phyloP scores from a whole-genome alignment of 2,888 invertebrate genomes.

The Agrochola circellaris region DNA sequence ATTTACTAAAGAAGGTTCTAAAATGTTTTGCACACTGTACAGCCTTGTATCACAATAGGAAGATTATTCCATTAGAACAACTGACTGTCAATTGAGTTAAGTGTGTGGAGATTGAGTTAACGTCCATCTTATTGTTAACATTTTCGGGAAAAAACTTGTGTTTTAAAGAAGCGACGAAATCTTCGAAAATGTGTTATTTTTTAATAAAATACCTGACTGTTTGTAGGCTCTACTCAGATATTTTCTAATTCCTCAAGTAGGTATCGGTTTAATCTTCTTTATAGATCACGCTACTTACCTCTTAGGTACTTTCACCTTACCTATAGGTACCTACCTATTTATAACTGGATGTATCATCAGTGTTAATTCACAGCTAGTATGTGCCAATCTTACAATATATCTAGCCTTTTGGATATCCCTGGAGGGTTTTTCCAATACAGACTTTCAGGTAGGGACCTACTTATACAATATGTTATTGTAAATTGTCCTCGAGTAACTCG shows the following conservation, averaged over 20 bases:
- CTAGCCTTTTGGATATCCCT: not conserved
- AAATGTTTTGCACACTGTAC: slow-evolving; percentile 31
- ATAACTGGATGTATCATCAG: not conserved
- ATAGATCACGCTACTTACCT: not conserved
- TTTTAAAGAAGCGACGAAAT: not conserved
- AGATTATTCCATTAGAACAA: slow-evolving; percentile 60
- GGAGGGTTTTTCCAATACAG: slow-evolving; percentile 21
- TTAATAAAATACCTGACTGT: not conserved
- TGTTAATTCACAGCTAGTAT: not conserved
- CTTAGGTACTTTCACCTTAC: too few species aligned
- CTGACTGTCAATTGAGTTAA: slow-evolving; percentile 56
- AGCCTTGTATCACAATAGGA: slow-evolving; percentile 54
- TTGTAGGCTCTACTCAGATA: too few species aligned
- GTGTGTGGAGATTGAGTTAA: slow-evolving; percentile 42
- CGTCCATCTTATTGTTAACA: slow-evolving; percentile 25
- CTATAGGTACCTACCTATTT: not conserved
- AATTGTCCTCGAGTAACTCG: not conserved
- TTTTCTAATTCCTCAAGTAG: not conserved
- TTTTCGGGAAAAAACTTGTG: slow-evolving; percentile 22
- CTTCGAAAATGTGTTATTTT: not conserved
- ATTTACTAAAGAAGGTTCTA: slow-evolving; percentile 25
- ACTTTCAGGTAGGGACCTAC: not conserved
- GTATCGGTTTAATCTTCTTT: not conserved
- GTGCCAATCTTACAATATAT: not conserved
- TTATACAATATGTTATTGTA: not conserved